These are phyloP conservation scores for Antheraea mylitta DNA, from an alignment of 1,140 invertebrate genomes.

Conservation along the genomic window DNA sequence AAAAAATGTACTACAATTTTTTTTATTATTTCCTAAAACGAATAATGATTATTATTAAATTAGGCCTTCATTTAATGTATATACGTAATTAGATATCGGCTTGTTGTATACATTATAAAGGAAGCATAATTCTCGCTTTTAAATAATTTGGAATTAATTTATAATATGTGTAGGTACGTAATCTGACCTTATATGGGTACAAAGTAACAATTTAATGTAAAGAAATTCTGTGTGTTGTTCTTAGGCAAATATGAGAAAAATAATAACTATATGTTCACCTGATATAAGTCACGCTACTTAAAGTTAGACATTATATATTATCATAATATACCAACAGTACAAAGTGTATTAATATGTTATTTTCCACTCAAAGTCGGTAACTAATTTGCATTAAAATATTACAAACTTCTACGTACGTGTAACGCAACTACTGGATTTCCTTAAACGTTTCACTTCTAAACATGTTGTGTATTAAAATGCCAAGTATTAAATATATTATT, in stretches of 20 bases:
- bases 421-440: constrained; percentile 40
- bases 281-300: not conserved
- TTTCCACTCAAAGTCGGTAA: constrained; percentile 26
- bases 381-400: constrained; percentile 27
- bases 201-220: not conserved
- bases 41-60: too few species aligned
- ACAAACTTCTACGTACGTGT: constrained; percentile 9
- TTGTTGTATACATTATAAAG: not conserved
- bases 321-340: not conserved
- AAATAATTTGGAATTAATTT: not conserved
- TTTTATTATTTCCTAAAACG: too few species aligned
- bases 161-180: not conserved
- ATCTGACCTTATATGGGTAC: not conserved
- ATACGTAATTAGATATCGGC: too few species aligned
- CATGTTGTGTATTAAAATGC: not conserved
- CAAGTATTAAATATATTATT: not conserved
- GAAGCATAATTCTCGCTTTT: not conserved
- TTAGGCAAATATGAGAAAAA: not conserved
- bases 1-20: too few species aligned
- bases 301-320: not conserved
- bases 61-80: too few species aligned
- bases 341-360: constrained; percentile 20
- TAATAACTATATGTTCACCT: not conserved
- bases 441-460: constrained; percentile 37
- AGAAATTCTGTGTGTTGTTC: not conserved